Evolutionary conservation across 2,888 invertebrate species (phyloP).

Genomic region (Tridacna gigas): DNA sequence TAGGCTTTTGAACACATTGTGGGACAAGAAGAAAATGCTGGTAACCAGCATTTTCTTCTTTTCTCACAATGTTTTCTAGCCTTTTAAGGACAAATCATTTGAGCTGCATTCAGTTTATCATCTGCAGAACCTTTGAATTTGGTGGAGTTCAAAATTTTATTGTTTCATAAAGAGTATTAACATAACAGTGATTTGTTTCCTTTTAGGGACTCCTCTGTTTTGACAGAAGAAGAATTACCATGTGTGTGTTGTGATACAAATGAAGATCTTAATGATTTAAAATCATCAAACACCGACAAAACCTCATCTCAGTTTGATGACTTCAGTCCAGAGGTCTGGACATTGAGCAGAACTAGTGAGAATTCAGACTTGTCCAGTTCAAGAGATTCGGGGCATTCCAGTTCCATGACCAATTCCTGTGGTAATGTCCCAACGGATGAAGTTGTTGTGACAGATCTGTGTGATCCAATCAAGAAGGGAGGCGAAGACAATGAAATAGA

Average conservation of each 20-base stretch:
- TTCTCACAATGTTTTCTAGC: background rate
- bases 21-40: background rate
- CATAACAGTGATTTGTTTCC: background rate
- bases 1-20: too few relatives aligned
- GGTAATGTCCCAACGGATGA: background rate
- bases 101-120: background rate
- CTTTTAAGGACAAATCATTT: too few relatives aligned
- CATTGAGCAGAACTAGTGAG: conserved; percentile 44
- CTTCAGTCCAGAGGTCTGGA: conserved; percentile 58
- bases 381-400: conserved; percentile 56
- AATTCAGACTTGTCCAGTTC: conserved; percentile 5
- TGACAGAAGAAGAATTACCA: conserved; percentile 43
- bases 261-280: background rate
- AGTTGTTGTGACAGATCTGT: too few relatives aligned
- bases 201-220: conserved; percentile 34
- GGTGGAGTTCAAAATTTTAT: background rate
- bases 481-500: too few relatives aligned
- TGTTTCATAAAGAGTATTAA: background rate
- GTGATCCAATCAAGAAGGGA: too few relatives aligned
- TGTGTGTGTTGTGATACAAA: conserved; percentile 16
- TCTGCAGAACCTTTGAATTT: background rate
- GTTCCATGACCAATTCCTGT: conserved; percentile 30
- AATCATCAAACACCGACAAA: background rate
- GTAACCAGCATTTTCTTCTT: background rate
- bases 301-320: conserved; percentile 8